Evolutionary conservation across 2,113 vertebrate species (phyloP).

Genomic region (Spermophilus dauricus): DNA sequence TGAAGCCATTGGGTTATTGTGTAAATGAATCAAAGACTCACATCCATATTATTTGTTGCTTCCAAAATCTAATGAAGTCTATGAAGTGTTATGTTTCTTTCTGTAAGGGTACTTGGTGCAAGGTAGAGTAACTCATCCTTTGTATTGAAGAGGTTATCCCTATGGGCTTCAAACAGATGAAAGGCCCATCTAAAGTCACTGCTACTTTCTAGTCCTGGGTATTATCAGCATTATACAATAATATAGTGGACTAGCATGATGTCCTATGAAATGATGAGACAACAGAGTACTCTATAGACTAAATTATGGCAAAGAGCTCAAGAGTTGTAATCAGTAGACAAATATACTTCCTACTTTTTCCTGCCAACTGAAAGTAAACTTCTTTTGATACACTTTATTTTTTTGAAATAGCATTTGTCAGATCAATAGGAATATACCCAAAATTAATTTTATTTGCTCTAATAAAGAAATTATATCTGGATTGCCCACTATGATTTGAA

Average conservation of each 20-base stretch:
- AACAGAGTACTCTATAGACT: neutral
- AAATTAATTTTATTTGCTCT: conserved; percentile 24
- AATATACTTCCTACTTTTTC: neutral
- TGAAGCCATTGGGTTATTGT: neutral
- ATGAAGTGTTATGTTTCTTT: neutral
- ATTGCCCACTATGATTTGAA: neutral
- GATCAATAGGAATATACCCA: neutral
- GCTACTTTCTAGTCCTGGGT: neutral
- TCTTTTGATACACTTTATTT: neutral
- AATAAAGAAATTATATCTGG: conserved; percentile 23
- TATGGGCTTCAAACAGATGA: neutral
- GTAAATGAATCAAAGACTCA: neutral
- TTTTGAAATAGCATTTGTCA: conserved; percentile 7
- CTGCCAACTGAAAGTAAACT: neutral
- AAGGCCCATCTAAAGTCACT: conserved; percentile 1
- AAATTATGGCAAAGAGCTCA: neutral
- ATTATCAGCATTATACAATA: neutral
- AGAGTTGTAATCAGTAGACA: neutral
- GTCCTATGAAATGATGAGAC: neutral
- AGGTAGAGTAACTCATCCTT: neutral
- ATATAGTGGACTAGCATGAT: neutral
- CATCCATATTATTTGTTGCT: neutral
- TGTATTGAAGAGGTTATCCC: neutral
- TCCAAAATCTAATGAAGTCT: neutral
- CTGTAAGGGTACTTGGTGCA: neutral